These are phyloP conservation scores for Diphyllodes magnificus DNA, from an alignment of 2,113 vertebrate genomes.

Conservation along the genomic window DNA sequence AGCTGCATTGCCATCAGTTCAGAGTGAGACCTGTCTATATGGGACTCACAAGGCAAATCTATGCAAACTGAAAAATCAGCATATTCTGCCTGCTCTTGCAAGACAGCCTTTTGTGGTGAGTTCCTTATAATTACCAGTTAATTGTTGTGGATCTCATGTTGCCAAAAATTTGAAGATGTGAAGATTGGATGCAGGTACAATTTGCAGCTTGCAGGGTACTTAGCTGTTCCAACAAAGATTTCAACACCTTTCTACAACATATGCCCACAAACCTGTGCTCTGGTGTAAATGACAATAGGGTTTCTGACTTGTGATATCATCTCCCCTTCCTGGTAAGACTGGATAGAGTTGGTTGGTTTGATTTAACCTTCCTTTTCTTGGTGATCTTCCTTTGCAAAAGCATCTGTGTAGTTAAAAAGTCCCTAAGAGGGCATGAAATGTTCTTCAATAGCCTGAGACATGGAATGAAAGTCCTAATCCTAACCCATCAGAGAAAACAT, in stretches of 20 bases:
- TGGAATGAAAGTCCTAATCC: background rate
- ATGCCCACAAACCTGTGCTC: background rate
- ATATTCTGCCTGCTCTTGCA: constrained; percentile 23
- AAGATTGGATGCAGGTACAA: background rate
- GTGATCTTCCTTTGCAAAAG: background rate
- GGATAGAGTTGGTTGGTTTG: background rate
- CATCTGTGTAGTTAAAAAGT: background rate
- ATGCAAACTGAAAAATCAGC: constrained; percentile 15
- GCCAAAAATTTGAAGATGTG: constrained; percentile 7
- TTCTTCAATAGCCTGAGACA: background rate
- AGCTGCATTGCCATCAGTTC: background rate
- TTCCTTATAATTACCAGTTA: constrained; percentile 24
- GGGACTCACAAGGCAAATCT: background rate
- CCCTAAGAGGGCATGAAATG: background rate
- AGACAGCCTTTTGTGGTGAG: constrained; percentile 5
- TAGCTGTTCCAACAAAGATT: background rate
- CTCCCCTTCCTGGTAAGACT: background rate
- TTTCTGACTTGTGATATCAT: background rate
- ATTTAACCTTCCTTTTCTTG: background rate
- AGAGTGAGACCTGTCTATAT: background rate
- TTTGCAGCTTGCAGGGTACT: background rate
- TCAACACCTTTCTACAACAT: background rate
- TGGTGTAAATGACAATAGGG: background rate
- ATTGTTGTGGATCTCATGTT: background rate
- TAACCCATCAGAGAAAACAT: background rate